These are phyloP conservation scores for Sebastes itinus DNA, from an alignment of 2,797 vertebrate genomes.

Conservation along the genomic window DNA sequence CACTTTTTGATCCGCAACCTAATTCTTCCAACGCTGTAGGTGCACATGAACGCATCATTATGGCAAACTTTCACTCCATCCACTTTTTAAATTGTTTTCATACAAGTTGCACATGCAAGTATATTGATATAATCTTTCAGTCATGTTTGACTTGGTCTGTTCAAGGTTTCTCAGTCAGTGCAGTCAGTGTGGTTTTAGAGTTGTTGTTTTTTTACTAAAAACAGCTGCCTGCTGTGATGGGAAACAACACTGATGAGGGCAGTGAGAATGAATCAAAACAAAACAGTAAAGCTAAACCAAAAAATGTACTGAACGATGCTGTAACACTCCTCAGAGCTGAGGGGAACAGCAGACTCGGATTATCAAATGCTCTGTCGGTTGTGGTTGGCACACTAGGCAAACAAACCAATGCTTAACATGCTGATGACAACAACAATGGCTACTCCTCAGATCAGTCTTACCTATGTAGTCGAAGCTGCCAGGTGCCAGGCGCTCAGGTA, in stretches of 20 bases:
- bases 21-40: background rate
- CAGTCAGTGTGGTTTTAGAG: too few species aligned
- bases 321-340: background rate
- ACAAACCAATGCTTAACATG: background rate
- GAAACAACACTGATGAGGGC: background rate
- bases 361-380: background rate
- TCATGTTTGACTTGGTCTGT: background rate
- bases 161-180: background rate
- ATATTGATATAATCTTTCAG: background rate
- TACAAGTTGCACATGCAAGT: background rate
- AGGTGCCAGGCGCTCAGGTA: conserved; percentile 92
- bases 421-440: background rate
- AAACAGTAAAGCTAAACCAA: background rate
- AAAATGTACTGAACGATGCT: background rate
- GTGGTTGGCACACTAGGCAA: background rate
- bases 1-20: background rate
- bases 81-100: background rate
- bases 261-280: background rate
- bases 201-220: too few species aligned
- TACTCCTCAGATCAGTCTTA: conserved; percentile 54
- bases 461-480: conserved; percentile 93
- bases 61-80: background rate
- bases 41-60: background rate
- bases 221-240: background rate
- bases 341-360: background rate